These are phyloP conservation scores for Benitochromis conjunctus DNA, from an alignment of 2,113 vertebrate genomes.

Conservation along the genomic window DNA sequence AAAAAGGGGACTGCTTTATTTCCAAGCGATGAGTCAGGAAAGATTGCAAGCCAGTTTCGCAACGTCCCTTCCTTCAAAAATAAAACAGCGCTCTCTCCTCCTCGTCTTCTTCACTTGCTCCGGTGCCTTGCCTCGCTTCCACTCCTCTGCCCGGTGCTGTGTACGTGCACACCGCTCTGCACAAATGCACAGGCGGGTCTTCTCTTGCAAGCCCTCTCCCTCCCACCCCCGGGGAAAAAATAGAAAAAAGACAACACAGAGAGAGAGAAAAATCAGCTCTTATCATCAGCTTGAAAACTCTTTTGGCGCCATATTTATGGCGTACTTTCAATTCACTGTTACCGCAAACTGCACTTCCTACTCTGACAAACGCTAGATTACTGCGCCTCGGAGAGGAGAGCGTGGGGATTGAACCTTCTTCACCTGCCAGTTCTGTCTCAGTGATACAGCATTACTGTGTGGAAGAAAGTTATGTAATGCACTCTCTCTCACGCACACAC, in stretches of 20 bases:
- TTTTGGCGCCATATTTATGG: conserved; percentile 99
- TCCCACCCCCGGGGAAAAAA: conserved; percentile 11
- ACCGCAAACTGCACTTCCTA: conserved; percentile 74
- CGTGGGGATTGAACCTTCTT: conserved; percentile 36
- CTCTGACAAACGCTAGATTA: conserved; percentile 35
- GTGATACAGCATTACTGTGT: background rate
- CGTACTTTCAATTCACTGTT: conserved; percentile 95
- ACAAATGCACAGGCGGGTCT: conserved; percentile 61
- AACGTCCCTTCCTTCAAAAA: conserved; percentile 72
- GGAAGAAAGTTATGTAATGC: background rate
- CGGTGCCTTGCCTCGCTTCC: background rate
- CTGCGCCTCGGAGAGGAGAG: conserved; percentile 60
- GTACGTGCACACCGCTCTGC: conserved; percentile 29
- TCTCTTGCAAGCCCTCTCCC: conserved; percentile 61
- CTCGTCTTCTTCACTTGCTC: conserved; percentile 40
- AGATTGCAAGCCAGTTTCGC: conserved; percentile 65
- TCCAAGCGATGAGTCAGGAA: conserved; percentile 65
- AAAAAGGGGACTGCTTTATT: conserved; percentile 41
- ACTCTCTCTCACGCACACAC: rapidly evolving
- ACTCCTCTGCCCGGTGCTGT: conserved; percentile 38
- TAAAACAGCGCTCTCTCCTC: conserved; percentile 46
- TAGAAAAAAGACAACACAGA: background rate
- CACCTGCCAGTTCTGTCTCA: conserved; percentile 37
- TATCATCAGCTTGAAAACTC: conserved; percentile 82
- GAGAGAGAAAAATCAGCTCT: conserved; percentile 65